Percentiles rank a stretch among this genome's conserved stretches.
phyloP scores from a whole-genome alignment of 2,113 vertebrate species.

The Pedetes capensis region DNA sequence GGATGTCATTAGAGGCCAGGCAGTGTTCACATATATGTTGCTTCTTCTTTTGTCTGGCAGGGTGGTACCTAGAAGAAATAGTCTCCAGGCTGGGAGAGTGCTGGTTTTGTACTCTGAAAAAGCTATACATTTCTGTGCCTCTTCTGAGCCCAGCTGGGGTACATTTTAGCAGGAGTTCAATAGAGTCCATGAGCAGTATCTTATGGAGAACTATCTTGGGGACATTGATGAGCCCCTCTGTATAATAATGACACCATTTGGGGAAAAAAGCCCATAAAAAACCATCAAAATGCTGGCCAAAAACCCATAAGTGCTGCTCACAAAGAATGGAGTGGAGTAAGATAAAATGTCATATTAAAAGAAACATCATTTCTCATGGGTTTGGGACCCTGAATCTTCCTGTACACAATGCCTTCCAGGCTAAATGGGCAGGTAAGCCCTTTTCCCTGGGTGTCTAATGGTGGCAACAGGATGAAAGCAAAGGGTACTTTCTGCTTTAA shows the following conservation, averaged over 20 bases:
- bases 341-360: not conserved
- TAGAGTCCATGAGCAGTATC: not conserved
- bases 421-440: not conserved
- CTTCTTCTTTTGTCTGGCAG: not conserved
- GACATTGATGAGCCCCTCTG: not conserved
- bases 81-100: not conserved
- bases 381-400: not conserved
- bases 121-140: not conserved
- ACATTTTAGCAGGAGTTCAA: not conserved
- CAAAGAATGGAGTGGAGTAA: not conserved
- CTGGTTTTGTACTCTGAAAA: not conserved
- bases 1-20: not conserved
- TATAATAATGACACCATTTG: not conserved
- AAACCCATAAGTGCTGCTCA: not conserved
- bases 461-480: not conserved
- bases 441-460: not conserved
- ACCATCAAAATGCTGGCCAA: not conserved
- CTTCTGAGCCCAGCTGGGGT: not conserved
- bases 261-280: not conserved
- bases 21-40: not conserved
- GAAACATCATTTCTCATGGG: not conserved
- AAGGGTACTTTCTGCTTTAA: not conserved
- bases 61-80: not conserved
- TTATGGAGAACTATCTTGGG: not conserved
- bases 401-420: not conserved